Conservation (phyloP, 1,140 invertebrate species). For the Triops longicaudatus region DNA sequence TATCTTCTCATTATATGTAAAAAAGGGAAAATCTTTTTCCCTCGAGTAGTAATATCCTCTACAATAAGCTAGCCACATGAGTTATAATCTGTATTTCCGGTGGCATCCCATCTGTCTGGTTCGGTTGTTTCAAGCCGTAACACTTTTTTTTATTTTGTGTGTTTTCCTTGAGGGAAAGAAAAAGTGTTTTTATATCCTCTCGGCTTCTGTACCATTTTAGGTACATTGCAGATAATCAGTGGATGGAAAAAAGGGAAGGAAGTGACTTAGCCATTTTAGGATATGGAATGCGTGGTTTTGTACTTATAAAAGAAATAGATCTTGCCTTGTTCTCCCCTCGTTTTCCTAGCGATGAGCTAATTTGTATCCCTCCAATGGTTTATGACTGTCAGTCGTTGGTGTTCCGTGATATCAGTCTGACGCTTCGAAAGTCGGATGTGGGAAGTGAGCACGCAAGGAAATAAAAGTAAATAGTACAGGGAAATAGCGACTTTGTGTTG, state of each 20-base stretch:
- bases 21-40: not conserved
- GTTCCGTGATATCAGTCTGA: not conserved
- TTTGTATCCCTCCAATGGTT: not conserved
- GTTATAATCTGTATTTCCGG: not conserved
- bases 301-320: not conserved
- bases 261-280: slow-evolving; percentile 1
- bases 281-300: not conserved
- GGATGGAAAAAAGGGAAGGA: not conserved
- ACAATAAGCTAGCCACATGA: not conserved
- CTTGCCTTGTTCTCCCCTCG: not conserved
- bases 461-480: not conserved
- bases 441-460: not conserved
- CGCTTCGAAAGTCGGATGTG: not conserved
- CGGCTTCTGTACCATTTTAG: not conserved
- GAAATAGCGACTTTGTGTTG: not conserved
- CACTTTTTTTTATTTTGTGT: not conserved
- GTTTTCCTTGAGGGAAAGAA: not conserved
- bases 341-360: not conserved
- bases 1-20: not conserved
- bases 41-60: not conserved
- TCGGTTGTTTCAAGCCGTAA: not conserved
- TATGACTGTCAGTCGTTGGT: not conserved
- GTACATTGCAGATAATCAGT: not conserved
- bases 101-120: not conserved
- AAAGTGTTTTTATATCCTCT: not conserved